These are phyloP conservation scores for Ostrea denselamellosa DNA, from an alignment of 1,140 invertebrate species.

Conservation along the genomic window DNA sequence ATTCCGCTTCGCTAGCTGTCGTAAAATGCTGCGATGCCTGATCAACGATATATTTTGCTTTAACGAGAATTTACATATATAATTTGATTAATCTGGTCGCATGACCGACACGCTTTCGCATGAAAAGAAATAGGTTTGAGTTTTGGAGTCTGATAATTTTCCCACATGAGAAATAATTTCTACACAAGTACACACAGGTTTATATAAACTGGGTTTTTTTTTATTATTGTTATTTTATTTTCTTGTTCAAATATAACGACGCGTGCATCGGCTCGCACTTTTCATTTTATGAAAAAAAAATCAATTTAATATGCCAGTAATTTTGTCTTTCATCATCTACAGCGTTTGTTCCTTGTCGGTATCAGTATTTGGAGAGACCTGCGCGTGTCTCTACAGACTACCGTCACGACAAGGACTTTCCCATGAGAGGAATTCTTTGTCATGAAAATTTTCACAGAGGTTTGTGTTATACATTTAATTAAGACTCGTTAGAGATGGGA, in stretches of 20 bases:
- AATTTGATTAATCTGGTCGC: constrained; percentile 19
- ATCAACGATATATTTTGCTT: background rate
- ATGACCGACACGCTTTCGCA: constrained; percentile 1
- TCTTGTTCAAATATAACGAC: constrained; percentile 11
- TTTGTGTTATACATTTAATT: constrained; percentile 31
- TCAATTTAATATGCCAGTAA: constrained; percentile 29
- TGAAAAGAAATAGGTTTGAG: background rate
- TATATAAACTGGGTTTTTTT: constrained; percentile 12
- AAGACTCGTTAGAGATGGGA: constrained; percentile 29
- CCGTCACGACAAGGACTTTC: constrained; percentile 3
- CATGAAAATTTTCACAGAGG: constrained; percentile 9
- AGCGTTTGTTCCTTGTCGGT: background rate
- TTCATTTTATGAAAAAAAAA: background rate
- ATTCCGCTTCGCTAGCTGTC: constrained; percentile 9
- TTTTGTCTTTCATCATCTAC: constrained; percentile 25
- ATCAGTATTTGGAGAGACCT: constrained; percentile 16
- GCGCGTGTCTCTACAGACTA: background rate
- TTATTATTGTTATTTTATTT: background rate
- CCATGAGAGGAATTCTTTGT: constrained; percentile 20
- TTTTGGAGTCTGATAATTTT: background rate
- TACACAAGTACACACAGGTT: background rate
- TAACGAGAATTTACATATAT: constrained; percentile 22
- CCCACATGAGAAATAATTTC: constrained; percentile 29
- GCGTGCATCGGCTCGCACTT: constrained; percentile 25
- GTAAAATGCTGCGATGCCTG: background rate